Conservation (phyloP, 2,888 invertebrate species). For the Drosophila peninsularis region DNA sequence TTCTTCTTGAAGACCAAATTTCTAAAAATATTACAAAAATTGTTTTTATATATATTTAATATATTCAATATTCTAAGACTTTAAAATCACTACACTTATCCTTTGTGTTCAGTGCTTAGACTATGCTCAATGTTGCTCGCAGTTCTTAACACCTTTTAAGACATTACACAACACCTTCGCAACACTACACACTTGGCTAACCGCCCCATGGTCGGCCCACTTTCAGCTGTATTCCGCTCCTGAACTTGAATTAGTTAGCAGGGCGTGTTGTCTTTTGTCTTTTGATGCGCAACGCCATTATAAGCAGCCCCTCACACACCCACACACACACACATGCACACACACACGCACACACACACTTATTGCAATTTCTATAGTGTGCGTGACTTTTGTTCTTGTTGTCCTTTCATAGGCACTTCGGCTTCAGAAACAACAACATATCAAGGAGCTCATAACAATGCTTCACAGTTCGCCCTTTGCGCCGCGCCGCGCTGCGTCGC, state of each 20-base stretch:
- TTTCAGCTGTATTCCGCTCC: constrained; percentile 28
- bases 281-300: constrained; percentile 59
- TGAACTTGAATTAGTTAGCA: constrained; percentile 44
- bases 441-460: constrained; percentile 40
- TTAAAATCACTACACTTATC: too few relatives aligned
- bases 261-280: constrained; percentile 60
- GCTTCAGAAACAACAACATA: constrained; percentile 39
- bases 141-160: too few relatives aligned
- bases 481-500: constrained; percentile 1
- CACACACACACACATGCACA: constrained; percentile 9
- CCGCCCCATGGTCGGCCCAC: neutral
- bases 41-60: too few relatives aligned
- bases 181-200: too few relatives aligned
- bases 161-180: too few relatives aligned
- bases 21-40: too few relatives aligned
- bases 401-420: constrained; percentile 63
- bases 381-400: constrained; percentile 66
- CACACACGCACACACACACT: neutral
- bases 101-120: too few relatives aligned
- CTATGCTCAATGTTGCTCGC: too few relatives aligned
- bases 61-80: too few relatives aligned
- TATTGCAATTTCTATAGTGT: constrained; percentile 21
- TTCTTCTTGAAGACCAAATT: too few relatives aligned
- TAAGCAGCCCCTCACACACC: constrained; percentile 29
- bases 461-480: constrained; percentile 19